Evolutionary conservation across 2,888 invertebrate genomes (phyloP).

Genomic region (Seira ritae): DNA sequence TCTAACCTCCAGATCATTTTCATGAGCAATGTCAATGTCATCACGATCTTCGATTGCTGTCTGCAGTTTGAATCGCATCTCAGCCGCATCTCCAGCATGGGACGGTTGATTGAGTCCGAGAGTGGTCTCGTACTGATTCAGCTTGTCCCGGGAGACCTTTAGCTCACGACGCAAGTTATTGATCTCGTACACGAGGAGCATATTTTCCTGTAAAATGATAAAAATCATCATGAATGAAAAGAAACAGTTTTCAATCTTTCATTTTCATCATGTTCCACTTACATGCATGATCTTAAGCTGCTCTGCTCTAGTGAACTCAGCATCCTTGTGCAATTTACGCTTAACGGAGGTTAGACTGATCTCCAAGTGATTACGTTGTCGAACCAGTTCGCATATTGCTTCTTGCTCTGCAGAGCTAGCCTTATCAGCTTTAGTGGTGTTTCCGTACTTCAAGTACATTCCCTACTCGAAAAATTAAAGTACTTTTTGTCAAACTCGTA

Average conservation of each 20-base stretch:
- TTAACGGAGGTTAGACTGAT: constrained; percentile 79
- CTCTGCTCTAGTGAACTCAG: constrained; percentile 77
- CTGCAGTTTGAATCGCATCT: constrained; percentile 68
- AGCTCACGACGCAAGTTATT: constrained; percentile 84
- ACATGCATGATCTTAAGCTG: constrained; percentile 83
- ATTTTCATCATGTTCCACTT: too few relatives aligned
- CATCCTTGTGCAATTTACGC: constrained; percentile 77
- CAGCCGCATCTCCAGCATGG: constrained; percentile 69
- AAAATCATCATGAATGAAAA: too few relatives aligned
- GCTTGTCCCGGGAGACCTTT: constrained; percentile 81
- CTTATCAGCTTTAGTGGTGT: constrained; percentile 66
- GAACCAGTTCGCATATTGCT: constrained; percentile 78
- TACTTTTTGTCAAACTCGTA: too few relatives aligned
- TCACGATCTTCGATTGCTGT: constrained; percentile 70
- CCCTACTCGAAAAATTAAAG: constrained; percentile 40
- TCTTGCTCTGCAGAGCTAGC: constrained; percentile 71
- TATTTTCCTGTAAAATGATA: constrained; percentile 81
- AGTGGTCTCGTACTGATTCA: constrained; percentile 84
- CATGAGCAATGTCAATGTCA: constrained; percentile 70
- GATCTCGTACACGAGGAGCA: constrained; percentile 85
- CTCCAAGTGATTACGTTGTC: constrained; percentile 90
- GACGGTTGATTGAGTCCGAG: constrained; percentile 78
- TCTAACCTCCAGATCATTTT: constrained; percentile 67
- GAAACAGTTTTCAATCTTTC: too few relatives aligned
- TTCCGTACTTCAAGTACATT: constrained; percentile 72